Evolutionary conservation across 2,888 invertebrate species (phyloP).

Genomic region (Amblyjoppa fuscipennis): DNA sequence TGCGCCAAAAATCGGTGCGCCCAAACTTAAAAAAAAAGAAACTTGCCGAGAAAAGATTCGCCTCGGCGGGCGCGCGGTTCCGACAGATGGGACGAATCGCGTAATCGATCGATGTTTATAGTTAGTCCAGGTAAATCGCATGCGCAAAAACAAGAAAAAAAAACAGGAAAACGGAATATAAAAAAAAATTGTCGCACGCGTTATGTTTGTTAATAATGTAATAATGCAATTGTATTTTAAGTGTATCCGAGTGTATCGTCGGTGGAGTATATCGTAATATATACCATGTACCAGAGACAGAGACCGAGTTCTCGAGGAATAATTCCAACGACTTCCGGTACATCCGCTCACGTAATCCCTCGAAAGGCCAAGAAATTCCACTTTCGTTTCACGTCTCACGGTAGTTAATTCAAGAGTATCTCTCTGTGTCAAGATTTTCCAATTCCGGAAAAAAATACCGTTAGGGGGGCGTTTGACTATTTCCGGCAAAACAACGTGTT

Average conservation of each 20-base stretch:
- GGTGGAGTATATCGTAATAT: constrained; percentile 63
- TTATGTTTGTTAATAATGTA: constrained; percentile 64
- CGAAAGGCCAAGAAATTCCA: neutral
- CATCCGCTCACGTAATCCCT: constrained; percentile 15
- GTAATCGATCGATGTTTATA: constrained; percentile 48
- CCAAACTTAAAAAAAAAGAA: neutral
- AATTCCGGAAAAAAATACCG: neutral
- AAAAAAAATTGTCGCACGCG: constrained; percentile 35
- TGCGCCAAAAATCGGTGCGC: neutral
- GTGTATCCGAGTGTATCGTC: constrained; percentile 62
- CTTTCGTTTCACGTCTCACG: constrained; percentile 36
- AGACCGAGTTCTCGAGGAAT: neutral
- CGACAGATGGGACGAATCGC: neutral
- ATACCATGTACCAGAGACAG: constrained; percentile 18
- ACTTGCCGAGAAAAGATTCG: neutral
- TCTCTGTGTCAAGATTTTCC: constrained; percentile 17
- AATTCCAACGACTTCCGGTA: constrained; percentile 9
- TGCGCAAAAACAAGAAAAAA: constrained; percentile 39
- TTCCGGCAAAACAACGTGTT: no score
- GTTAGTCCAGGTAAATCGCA: constrained; percentile 43
- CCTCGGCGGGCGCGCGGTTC: neutral
- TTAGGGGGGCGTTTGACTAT: neutral
- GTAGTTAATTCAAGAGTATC: constrained; percentile 49
- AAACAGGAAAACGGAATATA: neutral
- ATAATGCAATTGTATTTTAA: constrained; percentile 64